Evolutionary conservation across 2,113 vertebrate species (phyloP).

Genomic region (Bettongia penicillata): DNA sequence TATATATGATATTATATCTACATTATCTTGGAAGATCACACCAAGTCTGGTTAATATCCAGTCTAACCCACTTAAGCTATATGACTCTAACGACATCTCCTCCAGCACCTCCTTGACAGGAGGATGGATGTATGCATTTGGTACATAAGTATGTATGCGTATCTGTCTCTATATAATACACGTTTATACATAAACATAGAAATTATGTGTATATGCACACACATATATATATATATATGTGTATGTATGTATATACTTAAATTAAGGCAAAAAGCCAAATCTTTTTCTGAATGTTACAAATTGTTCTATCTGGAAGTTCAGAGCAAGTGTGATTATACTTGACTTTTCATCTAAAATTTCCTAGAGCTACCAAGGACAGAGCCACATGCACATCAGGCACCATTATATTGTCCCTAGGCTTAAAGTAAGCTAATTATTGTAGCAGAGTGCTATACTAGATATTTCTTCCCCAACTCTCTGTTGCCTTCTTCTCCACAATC

Average conservation of each 20-base stretch:
- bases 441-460: background rate
- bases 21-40: background rate
- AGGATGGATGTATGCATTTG: background rate
- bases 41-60: background rate
- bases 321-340: background rate
- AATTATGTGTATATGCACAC: too few species aligned
- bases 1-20: background rate
- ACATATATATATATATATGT: too few species aligned
- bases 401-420: background rate
- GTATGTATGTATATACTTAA: too few species aligned
- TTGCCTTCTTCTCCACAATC: background rate
- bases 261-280: background rate
- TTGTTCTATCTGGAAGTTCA: background rate
- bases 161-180: too few species aligned
- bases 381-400: background rate
- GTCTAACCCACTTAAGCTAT: background rate
- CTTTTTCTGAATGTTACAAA: background rate
- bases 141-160: too few species aligned
- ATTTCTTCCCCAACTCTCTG: background rate
- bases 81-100: background rate
- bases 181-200: too few species aligned
- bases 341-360: background rate
- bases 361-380: background rate
- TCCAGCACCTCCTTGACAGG: background rate
- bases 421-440: background rate